phyloP scores from a whole-genome alignment of 2,113 vertebrate genomes.

The Acrocephalus kingi region DNA sequence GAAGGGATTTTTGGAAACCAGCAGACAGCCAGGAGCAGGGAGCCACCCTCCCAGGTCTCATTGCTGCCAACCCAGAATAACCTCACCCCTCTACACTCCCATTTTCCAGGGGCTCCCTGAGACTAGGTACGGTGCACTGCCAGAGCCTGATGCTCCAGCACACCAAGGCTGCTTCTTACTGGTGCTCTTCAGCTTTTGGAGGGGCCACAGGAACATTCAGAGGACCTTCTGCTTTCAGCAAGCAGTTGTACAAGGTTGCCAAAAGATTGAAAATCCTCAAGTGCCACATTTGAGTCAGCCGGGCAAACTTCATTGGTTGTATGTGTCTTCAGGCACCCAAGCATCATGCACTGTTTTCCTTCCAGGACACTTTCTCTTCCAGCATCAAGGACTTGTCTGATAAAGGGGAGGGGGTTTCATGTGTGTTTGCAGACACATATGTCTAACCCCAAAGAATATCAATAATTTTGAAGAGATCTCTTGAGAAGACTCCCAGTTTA shows the following conservation, averaged over 20 bases:
- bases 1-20: background rate
- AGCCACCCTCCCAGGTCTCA: background rate
- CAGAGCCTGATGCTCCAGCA: background rate
- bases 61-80: background rate
- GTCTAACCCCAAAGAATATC: background rate
- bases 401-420: background rate
- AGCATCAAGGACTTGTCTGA: background rate
- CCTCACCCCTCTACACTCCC: background rate
- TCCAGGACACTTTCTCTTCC: background rate
- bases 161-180: rapidly evolving
- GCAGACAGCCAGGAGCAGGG: background rate
- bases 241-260: background rate
- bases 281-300: background rate
- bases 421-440: rapidly evolving
- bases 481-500: background rate
- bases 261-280: background rate
- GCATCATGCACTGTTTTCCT: rapidly evolving
- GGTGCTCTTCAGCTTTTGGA: background rate
- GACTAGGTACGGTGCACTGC: rapidly evolving
- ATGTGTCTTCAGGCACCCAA: background rate
- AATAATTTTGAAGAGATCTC: background rate
- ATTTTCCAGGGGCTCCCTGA: background rate
- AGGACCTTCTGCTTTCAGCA: background rate
- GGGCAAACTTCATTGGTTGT: background rate
- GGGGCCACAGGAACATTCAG: rapidly evolving